Evolutionary conservation across 1,140 invertebrate genomes (phyloP).

Genomic region (Drosophila jambulina): DNA sequence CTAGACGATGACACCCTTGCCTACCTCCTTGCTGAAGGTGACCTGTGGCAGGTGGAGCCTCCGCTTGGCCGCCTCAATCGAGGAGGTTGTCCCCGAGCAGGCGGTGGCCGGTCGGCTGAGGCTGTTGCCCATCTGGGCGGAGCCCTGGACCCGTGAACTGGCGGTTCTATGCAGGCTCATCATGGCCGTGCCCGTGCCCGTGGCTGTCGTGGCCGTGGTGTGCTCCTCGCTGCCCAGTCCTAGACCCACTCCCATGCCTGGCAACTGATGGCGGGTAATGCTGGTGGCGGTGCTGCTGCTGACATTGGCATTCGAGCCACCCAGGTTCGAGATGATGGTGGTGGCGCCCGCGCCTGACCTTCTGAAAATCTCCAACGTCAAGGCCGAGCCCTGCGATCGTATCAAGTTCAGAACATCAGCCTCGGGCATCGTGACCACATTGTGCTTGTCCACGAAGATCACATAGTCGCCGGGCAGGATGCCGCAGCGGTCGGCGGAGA

Average conservation of each 20-base stretch:
- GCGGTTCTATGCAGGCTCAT: conserved; percentile 49
- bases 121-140: conserved; percentile 22
- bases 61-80: conserved; percentile 86
- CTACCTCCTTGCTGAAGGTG: conserved; percentile 92
- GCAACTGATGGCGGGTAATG: conserved; percentile 67
- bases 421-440: conserved; percentile 91
- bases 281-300: conserved; percentile 48
- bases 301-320: conserved; percentile 44
- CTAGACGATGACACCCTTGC: conserved; percentile 88
- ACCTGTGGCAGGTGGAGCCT: conserved; percentile 91
- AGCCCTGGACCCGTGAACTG: conserved; percentile 24
- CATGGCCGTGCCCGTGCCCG: conserved; percentile 24
- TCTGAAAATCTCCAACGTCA: conserved; percentile 92
- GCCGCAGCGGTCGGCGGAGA: conserved; percentile 92
- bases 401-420: conserved; percentile 93
- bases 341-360: conserved; percentile 83
- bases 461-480: conserved; percentile 93
- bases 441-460: conserved; percentile 93
- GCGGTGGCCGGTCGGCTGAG: conserved; percentile 85
- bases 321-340: conserved; percentile 28
- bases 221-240: conserved; percentile 52
- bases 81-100: conserved; percentile 86
- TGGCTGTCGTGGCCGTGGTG: conserved; percentile 15
- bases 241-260: conserved; percentile 5
- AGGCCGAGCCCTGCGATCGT: conserved; percentile 85